Conservation (phyloP, 2,888 invertebrate genomes). For the Psylliodes chrysocephalus region DNA sequence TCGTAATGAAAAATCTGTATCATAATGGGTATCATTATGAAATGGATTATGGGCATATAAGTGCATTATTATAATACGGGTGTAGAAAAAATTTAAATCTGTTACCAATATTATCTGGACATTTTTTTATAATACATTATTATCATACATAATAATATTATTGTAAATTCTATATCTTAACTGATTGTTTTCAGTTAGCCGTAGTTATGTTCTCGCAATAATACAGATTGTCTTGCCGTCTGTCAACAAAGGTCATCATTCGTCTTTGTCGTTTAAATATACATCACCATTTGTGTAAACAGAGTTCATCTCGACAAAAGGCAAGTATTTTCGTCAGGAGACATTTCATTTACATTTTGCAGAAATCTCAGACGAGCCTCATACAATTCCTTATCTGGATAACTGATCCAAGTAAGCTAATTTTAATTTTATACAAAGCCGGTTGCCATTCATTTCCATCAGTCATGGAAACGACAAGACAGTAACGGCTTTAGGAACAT, state of each 20-base stretch:
- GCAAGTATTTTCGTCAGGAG: constrained; percentile 12
- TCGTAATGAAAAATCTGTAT: no score
- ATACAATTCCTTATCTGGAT: constrained; percentile 25
- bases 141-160: no score
- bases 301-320: constrained; percentile 15
- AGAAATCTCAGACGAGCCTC: constrained; percentile 13
- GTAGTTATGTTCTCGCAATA: no score
- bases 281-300: background rate
- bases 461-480: constrained; percentile 21
- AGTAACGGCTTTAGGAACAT: constrained; percentile 1
- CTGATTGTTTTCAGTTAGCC: no score
- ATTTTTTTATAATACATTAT: no score
- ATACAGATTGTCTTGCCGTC: background rate
- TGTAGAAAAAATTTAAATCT: no score
- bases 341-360: constrained; percentile 24
- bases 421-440: constrained; percentile 30
- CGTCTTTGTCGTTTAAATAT: constrained; percentile 1
- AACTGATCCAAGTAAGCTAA: constrained; percentile 31
- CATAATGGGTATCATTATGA: no score
- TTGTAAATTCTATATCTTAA: no score
- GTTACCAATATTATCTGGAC: no score
- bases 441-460: constrained; percentile 34
- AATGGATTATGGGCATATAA: no score
- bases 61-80: no score
- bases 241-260: background rate